Evolutionary conservation across 2,113 vertebrate genomes (phyloP), one percentile per base, ranked within the genome.

Genomic region (Tautogolabrus adspersus): DNA sequence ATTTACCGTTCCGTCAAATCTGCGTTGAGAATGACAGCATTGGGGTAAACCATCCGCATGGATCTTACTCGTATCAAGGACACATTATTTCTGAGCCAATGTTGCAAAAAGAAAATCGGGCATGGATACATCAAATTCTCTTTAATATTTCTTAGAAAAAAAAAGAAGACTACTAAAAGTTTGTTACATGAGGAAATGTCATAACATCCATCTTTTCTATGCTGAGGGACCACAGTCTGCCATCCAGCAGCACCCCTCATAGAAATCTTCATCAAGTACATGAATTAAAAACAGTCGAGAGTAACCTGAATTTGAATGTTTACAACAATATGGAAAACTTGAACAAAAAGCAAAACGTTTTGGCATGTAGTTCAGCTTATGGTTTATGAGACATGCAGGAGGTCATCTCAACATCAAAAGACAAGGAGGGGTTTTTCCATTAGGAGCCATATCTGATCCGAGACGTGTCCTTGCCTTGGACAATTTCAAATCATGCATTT

Each of bases 41-140:
- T 84, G 88, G 89, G 87, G 85, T 90, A 88, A 83, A 83, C 23
- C 61, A 67, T 79, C 58, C 55, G 66, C 73, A 38, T 66, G 62
- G 42, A 40, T 47, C 22, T 67, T 72, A 74, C 63, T 65, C 26
- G 15, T 42, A 51, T 72, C 62, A 79, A 64, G 11, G 23, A 30
- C 49, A 52, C 49, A 52, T 19, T 73, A 57, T 76, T 52, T 54
- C 51, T 46, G n/a, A 64, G 51, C 59, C 82, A 64, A 54, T 65
- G 52, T 55, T 5, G 18, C 16, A 19, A 78, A 66, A 65, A 38
- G 72, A 34, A 76, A 70, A 68, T 63, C 37, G 12, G 62, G 21
- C 22, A 57, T 42, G 26, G 15, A 67, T 67, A 74, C 60, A 61
- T 15, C 10, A 79, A 49, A 74, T 74, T 16, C 57, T 70, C 37